Conservation (phyloP, 2,113 vertebrate species). For the Clupea harengus region DNA sequence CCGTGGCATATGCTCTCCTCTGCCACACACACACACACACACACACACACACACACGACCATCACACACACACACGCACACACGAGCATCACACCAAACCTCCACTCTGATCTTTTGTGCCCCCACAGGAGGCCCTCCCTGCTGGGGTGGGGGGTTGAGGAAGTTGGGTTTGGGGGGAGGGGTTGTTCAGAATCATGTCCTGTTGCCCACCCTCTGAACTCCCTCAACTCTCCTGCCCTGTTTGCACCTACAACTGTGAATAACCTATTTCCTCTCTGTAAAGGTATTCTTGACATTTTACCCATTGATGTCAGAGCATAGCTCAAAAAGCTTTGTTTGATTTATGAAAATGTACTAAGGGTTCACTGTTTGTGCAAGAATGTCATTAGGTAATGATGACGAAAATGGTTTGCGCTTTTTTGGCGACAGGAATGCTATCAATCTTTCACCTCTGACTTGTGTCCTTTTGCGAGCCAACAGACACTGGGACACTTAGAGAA, state of each 20-base stretch:
- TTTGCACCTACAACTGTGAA: background rate
- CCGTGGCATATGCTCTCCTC: slow-evolving; percentile 60
- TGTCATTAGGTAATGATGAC: background rate
- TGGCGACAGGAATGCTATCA: background rate
- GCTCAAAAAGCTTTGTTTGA: background rate
- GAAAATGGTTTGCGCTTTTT: background rate
- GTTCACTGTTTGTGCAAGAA: background rate
- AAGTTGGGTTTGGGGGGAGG: slow-evolving; percentile 8
- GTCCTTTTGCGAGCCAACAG: background rate
- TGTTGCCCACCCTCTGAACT: background rate
- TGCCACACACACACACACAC: background rate
- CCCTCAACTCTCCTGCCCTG: background rate
- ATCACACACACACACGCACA: background rate
- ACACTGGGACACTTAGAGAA: background rate
- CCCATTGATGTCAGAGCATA: background rate
- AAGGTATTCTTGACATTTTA: slow-evolving; percentile 6
- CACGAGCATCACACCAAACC: background rate
- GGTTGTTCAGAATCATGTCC: background rate
- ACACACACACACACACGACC: slow-evolving; percentile 7
- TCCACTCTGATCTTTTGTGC: slow-evolving; percentile 55
- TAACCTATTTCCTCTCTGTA: background rate
- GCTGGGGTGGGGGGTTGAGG: slow-evolving; percentile 27
- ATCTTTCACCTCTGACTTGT: slow-evolving; percentile 6
- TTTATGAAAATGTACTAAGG: background rate
- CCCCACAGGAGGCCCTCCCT: slow-evolving; percentile 1